Percentiles rank a stretch among this genome's conserved stretches.
Evolutionary conservation across 2,113 vertebrate genomes (phyloP).

Genomic region (Sclerurus mexicanus): DNA sequence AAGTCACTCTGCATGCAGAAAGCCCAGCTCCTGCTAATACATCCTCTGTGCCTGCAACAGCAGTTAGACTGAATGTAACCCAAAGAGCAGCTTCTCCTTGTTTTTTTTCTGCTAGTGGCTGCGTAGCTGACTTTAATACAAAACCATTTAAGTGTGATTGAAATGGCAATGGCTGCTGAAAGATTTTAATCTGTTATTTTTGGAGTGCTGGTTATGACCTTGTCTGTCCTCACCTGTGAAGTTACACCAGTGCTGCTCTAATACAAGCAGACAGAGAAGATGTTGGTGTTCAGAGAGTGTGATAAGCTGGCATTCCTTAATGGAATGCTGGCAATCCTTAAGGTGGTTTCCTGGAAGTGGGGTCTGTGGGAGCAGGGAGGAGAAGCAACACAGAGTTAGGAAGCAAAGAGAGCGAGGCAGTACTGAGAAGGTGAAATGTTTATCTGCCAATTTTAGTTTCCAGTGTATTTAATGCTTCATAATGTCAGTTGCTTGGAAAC

Average conservation of each 20-base stretch:
- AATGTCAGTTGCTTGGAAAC: constrained; percentile 82
- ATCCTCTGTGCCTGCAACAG: background rate
- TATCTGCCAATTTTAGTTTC: constrained; percentile 21
- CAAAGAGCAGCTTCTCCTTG: background rate
- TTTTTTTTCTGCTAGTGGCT: background rate
- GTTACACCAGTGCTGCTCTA: background rate
- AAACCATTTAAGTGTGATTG: background rate
- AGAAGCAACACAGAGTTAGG: background rate
- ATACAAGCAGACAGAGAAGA: background rate
- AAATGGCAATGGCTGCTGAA: background rate
- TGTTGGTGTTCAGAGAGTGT: background rate
- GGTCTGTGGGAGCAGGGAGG: background rate
- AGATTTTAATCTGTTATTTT: background rate
- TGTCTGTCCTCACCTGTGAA: background rate
- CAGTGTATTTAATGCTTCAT: constrained; percentile 35
- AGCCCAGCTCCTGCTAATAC: background rate
- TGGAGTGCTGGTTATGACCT: background rate
- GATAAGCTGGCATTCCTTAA: background rate
- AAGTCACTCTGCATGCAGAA: background rate
- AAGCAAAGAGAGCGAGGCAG: background rate
- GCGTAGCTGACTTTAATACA: background rate
- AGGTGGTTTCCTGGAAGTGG: background rate
- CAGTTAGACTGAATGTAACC: background rate
- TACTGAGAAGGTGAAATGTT: constrained; percentile 10
- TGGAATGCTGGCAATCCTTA: background rate